Conservation (phyloP, 2,888 invertebrate genomes). For the Tridacna gigas region DNA sequence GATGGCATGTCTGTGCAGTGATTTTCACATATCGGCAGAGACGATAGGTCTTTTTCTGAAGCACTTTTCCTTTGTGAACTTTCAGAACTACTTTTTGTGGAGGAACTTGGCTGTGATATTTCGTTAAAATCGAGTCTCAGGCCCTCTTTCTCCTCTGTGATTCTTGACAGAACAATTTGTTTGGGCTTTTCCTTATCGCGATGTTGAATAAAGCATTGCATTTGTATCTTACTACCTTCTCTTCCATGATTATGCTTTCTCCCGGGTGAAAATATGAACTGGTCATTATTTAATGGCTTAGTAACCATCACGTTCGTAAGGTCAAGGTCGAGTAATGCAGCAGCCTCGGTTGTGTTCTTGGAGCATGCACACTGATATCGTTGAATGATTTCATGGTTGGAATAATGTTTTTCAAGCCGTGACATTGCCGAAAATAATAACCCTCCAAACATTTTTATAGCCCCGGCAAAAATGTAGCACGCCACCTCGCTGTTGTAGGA, state of each 20-base stretch:
- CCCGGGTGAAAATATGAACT: constrained; percentile 75
- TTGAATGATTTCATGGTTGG: constrained; percentile 81
- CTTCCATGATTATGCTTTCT: constrained; percentile 70
- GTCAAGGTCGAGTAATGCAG: constrained; percentile 80
- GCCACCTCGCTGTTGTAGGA: constrained; percentile 70
- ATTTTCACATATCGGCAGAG: constrained; percentile 53
- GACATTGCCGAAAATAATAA: constrained; percentile 81
- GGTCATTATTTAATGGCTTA: constrained; percentile 76
- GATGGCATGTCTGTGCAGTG: constrained; percentile 71
- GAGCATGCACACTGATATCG: constrained; percentile 76
- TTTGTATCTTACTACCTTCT: constrained; percentile 75
- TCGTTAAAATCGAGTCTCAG: constrained; percentile 74
- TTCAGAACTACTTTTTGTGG: constrained; percentile 57
- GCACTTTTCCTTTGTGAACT: constrained; percentile 49
- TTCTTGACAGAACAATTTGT: constrained; percentile 78
- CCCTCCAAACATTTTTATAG: constrained; percentile 78
- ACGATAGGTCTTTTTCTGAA: constrained; percentile 61
- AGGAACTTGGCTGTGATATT: constrained; percentile 55
- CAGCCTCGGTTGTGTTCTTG: constrained; percentile 78
- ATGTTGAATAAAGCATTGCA: constrained; percentile 78
- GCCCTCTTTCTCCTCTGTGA: constrained; percentile 79
- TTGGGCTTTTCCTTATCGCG: constrained; percentile 77
- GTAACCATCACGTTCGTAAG: constrained; percentile 76
- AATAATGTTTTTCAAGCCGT: constrained; percentile 77
- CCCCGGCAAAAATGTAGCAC: constrained; percentile 81